phyloP scores from a whole-genome alignment of 2,797 vertebrate genomes.

The Gallinago nigripennis region DNA sequence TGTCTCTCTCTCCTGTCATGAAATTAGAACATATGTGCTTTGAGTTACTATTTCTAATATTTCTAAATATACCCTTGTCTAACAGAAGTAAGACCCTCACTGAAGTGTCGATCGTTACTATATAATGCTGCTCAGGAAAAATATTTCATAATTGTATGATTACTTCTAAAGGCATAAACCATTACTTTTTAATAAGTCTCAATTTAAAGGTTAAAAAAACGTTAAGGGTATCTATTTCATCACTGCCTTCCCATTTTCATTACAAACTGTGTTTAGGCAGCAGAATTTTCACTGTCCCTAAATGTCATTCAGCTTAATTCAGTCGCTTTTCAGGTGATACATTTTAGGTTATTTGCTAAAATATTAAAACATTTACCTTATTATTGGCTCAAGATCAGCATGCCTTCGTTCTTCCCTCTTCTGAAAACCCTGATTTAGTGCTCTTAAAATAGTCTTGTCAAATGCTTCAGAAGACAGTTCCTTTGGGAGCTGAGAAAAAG shows the following conservation, averaged over 20 bases:
- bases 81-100: neutral
- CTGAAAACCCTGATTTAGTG: constrained; percentile 86
- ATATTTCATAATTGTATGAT: neutral
- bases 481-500: constrained; percentile 87
- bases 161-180: neutral
- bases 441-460: constrained; percentile 88
- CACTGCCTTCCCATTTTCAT: neutral
- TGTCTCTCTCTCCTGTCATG: neutral
- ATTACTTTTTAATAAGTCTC: neutral
- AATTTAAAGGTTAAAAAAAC: neutral
- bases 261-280: neutral
- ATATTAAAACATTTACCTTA: constrained; percentile 80
- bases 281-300: neutral
- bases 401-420: constrained; percentile 82
- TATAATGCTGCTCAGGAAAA: neutral
- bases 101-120: neutral
- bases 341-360: neutral
- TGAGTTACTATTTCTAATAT: neutral
- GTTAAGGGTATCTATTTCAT: neutral
- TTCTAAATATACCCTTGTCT: neutral
- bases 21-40: neutral
- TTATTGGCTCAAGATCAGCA: constrained; percentile 84
- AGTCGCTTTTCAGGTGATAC: neutral
- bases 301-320: neutral
- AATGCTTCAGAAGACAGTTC: constrained; percentile 89